These are phyloP conservation scores for Cololabis saira DNA, from an alignment of 2,113 vertebrate species.

Conservation along the genomic window DNA sequence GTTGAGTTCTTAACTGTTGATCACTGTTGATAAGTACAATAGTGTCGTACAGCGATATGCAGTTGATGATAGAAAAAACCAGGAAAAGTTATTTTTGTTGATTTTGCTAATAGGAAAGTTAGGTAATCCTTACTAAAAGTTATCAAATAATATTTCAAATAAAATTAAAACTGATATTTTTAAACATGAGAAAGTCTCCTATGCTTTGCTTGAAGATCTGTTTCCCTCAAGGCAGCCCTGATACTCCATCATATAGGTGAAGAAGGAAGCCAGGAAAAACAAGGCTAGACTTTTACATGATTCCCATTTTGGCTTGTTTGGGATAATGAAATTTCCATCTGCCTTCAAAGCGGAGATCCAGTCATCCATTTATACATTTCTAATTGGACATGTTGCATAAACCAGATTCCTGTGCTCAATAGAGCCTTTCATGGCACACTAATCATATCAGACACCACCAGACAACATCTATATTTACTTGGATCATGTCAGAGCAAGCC, in stretches of 20 bases:
- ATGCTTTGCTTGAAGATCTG: no score
- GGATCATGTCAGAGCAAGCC: constrained; percentile 71
- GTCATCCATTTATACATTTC: constrained; percentile 65
- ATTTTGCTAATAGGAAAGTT: no score
- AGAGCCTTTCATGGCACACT: constrained; percentile 67
- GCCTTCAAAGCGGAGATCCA: constrained; percentile 55
- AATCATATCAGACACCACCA: constrained; percentile 65
- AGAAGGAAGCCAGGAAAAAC: constrained; percentile 14
- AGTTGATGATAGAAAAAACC: no score
- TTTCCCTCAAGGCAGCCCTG: no score
- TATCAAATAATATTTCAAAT: no score
- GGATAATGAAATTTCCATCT: constrained; percentile 53
- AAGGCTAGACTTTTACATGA: constrained; percentile 16
- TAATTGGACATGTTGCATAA: constrained; percentile 74
- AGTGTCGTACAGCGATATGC: no score
- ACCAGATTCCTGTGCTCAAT: constrained; percentile 72
- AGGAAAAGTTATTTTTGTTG: no score
- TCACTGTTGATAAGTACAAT: no score
- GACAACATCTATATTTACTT: constrained; percentile 77
- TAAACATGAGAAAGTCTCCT: no score
- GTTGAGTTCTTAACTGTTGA: no score
- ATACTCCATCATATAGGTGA: neutral
- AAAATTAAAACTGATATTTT: no score
- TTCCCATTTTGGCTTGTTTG: constrained; percentile 32
- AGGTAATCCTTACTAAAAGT: no score